Evolutionary conservation across 2,888 invertebrate species (phyloP).

Genomic region (Pterostichus madidus): DNA sequence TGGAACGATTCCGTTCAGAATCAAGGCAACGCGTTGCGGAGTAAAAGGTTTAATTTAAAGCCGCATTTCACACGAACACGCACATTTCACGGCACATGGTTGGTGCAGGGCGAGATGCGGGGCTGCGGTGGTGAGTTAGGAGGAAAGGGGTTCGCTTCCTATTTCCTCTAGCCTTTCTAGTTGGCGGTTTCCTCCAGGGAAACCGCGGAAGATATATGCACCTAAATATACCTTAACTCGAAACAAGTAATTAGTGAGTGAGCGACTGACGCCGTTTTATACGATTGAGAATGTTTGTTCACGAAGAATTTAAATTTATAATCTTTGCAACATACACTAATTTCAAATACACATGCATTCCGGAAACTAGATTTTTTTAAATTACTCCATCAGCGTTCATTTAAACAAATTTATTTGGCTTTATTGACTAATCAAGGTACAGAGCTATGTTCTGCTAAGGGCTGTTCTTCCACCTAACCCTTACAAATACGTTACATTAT

Average conservation of each 20-base stretch:
- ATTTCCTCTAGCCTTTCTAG: slow-evolving; percentile 48
- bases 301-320: slow-evolving; percentile 20
- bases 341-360: too few relatives aligned
- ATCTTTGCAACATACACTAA: background rate
- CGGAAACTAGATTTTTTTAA: too few relatives aligned
- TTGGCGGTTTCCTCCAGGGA: slow-evolving; percentile 49
- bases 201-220: slow-evolving; percentile 57
- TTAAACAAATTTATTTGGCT: too few relatives aligned
- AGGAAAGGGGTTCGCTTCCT: slow-evolving; percentile 40
- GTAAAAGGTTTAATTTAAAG: slow-evolving; percentile 54
- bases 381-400: too few relatives aligned
- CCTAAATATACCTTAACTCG: slow-evolving; percentile 48
- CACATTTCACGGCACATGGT: slow-evolving; percentile 54
- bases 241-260: slow-evolving; percentile 54
- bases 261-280: slow-evolving; percentile 34
- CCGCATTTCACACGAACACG: slow-evolving; percentile 55
- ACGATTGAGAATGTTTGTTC: background rate
- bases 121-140: slow-evolving; percentile 14
- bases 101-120: background rate
- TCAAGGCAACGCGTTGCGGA: background rate
- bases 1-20: too few relatives aligned
- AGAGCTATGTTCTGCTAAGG: too few relatives aligned
- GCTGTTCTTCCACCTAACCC: too few relatives aligned
- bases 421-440: too few relatives aligned
- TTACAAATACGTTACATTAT: too few relatives aligned